Percentiles rank a stretch among this genome's conserved stretches.
Evolutionary conservation across 2,888 invertebrate species (phyloP).

Genomic region (Ypsolopha scabrella): DNA sequence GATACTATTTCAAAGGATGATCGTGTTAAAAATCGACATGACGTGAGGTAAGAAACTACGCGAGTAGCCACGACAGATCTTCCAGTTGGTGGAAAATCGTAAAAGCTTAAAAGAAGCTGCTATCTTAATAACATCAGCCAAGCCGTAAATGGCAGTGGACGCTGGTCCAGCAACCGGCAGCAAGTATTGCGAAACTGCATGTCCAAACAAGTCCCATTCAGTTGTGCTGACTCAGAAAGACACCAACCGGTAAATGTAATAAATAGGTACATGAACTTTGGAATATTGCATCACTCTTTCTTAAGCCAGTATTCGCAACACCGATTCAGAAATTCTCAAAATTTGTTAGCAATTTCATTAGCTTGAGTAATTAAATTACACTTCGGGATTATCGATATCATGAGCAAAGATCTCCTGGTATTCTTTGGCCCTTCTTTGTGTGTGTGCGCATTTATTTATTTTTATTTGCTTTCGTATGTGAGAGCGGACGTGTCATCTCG

Average conservation of each 20-base stretch:
- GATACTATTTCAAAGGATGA: too few relatives aligned
- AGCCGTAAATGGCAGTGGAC: background rate
- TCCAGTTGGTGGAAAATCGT: background rate
- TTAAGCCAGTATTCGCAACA: background rate
- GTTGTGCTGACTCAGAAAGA: background rate
- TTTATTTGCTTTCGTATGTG: constrained; percentile 39
- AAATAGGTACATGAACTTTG: too few relatives aligned
- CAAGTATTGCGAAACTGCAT: background rate
- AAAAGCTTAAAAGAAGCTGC: background rate
- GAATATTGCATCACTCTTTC: background rate
- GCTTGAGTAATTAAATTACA: background rate
- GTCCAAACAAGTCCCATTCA: background rate
- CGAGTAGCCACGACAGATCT: too few relatives aligned
- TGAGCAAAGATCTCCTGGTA: background rate
- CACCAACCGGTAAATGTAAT: too few relatives aligned
- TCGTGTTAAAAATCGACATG: too few relatives aligned
- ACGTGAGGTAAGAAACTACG: too few relatives aligned
- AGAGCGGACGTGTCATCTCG: constrained; percentile 46
- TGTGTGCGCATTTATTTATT: constrained; percentile 33
- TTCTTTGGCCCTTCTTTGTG: constrained; percentile 11
- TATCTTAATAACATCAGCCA: background rate
- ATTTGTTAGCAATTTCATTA: too few relatives aligned
- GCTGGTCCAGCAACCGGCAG: background rate
- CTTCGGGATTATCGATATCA: background rate
- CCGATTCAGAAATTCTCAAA: background rate